phyloP scores from a whole-genome alignment of 2,888 invertebrate species.

The Temnothorax rugatulus region DNA sequence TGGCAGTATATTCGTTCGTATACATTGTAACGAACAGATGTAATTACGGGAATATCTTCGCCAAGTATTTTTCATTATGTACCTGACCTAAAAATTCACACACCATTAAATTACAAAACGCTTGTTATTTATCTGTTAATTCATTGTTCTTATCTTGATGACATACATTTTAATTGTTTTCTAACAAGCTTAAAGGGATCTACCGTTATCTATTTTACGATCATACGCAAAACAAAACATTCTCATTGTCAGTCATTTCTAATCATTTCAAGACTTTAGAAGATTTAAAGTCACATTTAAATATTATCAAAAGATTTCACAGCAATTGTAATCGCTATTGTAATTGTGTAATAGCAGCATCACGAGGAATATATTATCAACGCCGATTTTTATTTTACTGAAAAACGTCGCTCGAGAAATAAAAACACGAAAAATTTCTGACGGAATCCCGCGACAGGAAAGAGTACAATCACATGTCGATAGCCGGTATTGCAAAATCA shows the following conservation, averaged over 20 bases:
- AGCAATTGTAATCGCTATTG: not conserved
- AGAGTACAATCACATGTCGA: slow-evolving; percentile 49
- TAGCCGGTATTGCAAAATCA: slow-evolving; percentile 66
- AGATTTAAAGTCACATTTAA: not conserved
- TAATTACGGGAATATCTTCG: slow-evolving; percentile 28
- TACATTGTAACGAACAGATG: slow-evolving; percentile 28
- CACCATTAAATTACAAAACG: slow-evolving; percentile 29
- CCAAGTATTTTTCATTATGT: slow-evolving; percentile 4
- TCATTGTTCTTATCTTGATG: not conserved
- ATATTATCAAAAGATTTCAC: not conserved
- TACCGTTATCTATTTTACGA: not conserved
- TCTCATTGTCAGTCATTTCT: not conserved
- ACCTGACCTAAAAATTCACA: slow-evolving; percentile 24
- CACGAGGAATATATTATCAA: not conserved
- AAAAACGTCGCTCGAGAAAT: not conserved
- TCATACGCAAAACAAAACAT: not conserved
- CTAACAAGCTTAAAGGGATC: not conserved
- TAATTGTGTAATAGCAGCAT: not conserved
- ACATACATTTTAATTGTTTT: slow-evolving; percentile 21
- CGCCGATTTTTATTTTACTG: not conserved
- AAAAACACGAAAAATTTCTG: not conserved
- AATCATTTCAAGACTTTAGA: not conserved
- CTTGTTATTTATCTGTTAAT: slow-evolving; percentile 27
- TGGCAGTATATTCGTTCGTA: not conserved
- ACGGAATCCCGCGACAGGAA: slow-evolving; percentile 43